Percentiles rank a stretch among this genome's conserved stretches.
Evolutionary conservation across 2,888 invertebrate genomes (phyloP).

Genomic region (Sphaeridia pumilis): DNA sequence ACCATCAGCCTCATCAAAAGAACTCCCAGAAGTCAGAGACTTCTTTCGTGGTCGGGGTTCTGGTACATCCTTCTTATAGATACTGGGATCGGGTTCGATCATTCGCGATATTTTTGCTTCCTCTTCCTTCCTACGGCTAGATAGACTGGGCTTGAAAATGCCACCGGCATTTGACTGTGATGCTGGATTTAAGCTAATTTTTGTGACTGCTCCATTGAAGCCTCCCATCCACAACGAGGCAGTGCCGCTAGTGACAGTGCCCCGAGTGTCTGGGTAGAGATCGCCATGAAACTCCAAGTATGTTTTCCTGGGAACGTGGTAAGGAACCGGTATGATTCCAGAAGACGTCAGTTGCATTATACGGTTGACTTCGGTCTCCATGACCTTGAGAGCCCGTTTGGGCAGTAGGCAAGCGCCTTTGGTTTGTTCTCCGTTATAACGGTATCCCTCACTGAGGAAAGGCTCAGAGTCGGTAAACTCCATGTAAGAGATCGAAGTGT

Average conservation of each 20-base stretch:
- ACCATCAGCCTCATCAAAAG: slow-evolving; percentile 25
- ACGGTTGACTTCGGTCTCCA: slow-evolving; percentile 92
- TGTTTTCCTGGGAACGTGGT: slow-evolving; percentile 86
- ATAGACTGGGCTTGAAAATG: slow-evolving; percentile 19
- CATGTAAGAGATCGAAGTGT: slow-evolving; percentile 78
- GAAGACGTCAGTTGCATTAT: slow-evolving; percentile 74
- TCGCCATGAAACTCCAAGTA: slow-evolving; percentile 91
- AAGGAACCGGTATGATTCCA: slow-evolving; percentile 82
- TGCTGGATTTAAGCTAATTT: slow-evolving; percentile 71
- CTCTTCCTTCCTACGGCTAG: slow-evolving; percentile 31
- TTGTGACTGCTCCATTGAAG: slow-evolving; percentile 59
- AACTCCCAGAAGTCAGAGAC: slow-evolving; percentile 47
- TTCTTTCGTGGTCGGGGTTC: slow-evolving; percentile 50
- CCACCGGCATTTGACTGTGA: background rate
- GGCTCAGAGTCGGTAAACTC: slow-evolving; percentile 83
- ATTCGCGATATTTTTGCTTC: slow-evolving; percentile 34
- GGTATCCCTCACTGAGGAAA: slow-evolving; percentile 66
- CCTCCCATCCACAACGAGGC: slow-evolving; percentile 73
- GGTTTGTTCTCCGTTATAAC: slow-evolving; percentile 58
- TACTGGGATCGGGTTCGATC: slow-evolving; percentile 31
- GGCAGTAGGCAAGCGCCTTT: slow-evolving; percentile 88
- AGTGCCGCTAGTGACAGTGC: slow-evolving; percentile 63
- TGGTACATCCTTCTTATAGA: slow-evolving; percentile 45
- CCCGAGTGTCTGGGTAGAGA: slow-evolving; percentile 80
- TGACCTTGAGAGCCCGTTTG: slow-evolving; percentile 83